Percentiles rank a stretch among this genome's conserved stretches.
Conservation (phyloP, 2,113 vertebrate species). For the Neodon shergylaensis region DNA sequence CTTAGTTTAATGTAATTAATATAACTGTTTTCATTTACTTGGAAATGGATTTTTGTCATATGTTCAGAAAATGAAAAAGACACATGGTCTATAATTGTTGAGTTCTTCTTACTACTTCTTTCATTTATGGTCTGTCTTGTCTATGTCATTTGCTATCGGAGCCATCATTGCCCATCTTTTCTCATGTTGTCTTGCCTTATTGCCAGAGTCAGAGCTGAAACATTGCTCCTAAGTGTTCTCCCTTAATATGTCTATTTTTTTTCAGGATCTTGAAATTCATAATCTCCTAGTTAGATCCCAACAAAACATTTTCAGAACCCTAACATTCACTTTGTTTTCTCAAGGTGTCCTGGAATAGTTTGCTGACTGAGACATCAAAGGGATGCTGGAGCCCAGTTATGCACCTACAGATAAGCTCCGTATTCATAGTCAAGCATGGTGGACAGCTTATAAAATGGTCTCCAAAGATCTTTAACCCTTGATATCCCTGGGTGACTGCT, state of each 20-base stretch:
- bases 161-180: not conserved
- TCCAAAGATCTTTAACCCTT: not conserved
- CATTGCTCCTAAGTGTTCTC: not conserved
- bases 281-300: not conserved
- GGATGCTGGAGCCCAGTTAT: not conserved
- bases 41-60: not conserved
- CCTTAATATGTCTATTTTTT: not conserved
- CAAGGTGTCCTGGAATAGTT: constrained; percentile 5
- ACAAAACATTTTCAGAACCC: not conserved
- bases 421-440: not conserved
- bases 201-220: not conserved
- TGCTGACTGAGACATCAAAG: constrained; percentile 16
- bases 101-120: not conserved
- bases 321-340: constrained; percentile 9
- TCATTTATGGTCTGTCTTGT: not conserved
- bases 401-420: constrained; percentile 5
- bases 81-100: not conserved
- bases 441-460: not conserved
- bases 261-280: not conserved
- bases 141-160: constrained; percentile 1
- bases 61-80: constrained; percentile 47
- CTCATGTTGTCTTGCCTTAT: not conserved
- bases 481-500: not conserved
- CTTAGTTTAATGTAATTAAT: constrained; percentile 6
- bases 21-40: not conserved